phyloP scores from a whole-genome alignment of 2,797 vertebrate genomes.

The Lemur catta region DNA sequence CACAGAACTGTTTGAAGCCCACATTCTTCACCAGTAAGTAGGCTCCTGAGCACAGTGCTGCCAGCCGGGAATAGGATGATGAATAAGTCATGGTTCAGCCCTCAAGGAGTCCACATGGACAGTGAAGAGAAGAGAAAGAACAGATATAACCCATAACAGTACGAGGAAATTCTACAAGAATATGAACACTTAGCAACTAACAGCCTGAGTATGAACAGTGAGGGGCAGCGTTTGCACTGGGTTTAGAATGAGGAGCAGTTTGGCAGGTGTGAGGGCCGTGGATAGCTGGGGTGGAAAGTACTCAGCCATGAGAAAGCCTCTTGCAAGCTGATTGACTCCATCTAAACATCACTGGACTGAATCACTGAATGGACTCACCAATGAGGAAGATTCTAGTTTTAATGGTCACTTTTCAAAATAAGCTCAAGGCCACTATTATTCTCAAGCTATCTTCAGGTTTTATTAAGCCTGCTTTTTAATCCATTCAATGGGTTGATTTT shows the following conservation, averaged over 20 bases:
- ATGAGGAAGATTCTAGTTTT: neutral
- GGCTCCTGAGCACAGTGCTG: neutral
- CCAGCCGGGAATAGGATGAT: neutral
- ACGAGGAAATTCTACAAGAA: neutral
- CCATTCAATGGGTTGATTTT: neutral
- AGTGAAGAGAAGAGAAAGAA: neutral
- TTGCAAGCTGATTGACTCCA: neutral
- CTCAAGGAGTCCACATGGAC: neutral
- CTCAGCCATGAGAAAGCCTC: neutral
- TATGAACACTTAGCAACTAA: neutral
- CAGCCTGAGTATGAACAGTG: neutral
- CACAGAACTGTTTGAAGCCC: neutral
- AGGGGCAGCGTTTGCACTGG: neutral
- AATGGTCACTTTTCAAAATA: neutral
- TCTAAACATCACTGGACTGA: neutral
- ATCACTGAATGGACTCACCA: neutral
- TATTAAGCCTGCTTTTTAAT: constrained; percentile 1
- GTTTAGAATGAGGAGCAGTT: neutral
- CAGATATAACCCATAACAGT: too few relatives aligned
- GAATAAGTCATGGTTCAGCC: neutral
- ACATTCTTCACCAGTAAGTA: neutral
- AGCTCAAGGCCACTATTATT: neutral
- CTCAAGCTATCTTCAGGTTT: neutral
- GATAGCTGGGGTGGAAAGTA: neutral
- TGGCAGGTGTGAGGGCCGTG: neutral